phyloP scores from a whole-genome alignment of 2,113 vertebrate species.

The Edolisoma coerulescens region DNA sequence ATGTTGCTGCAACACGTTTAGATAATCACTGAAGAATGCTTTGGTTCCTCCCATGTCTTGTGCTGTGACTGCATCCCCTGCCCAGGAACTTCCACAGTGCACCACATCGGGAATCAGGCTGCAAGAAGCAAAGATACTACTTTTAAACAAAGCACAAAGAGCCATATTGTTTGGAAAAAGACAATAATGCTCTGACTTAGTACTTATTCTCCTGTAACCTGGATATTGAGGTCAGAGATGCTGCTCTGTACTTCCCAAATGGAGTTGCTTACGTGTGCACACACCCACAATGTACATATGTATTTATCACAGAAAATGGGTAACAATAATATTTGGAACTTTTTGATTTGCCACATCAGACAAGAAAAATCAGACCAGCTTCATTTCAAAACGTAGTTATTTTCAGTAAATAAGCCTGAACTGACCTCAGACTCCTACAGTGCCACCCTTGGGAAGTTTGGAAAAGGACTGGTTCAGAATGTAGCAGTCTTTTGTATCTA shows the following conservation, averaged over 20 bases:
- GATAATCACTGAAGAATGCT: constrained; percentile 63
- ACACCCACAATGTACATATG: background rate
- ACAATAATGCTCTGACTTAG: background rate
- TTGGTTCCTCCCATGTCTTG: constrained; percentile 53
- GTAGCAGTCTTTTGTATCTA: background rate
- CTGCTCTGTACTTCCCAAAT: background rate
- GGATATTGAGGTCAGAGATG: background rate
- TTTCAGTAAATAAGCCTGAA: background rate
- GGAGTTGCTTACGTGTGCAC: background rate
- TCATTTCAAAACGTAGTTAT: background rate
- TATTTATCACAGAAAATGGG: background rate
- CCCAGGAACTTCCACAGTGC: background rate
- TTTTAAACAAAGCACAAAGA: background rate
- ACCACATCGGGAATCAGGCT: background rate
- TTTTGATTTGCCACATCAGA: background rate
- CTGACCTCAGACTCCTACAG: background rate
- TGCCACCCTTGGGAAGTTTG: background rate
- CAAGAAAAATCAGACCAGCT: background rate
- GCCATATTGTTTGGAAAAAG: background rate
- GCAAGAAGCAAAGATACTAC: background rate
- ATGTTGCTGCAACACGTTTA: constrained; percentile 52
- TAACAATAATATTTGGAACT: background rate
- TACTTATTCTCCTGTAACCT: background rate
- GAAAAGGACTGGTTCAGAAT: background rate
- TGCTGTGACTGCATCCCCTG: constrained; percentile 13